A percentile compares a stretch with the other conserved stretches of the same genome.
These are phyloP conservation scores for Xestia rhomboidea DNA, from an alignment of 2,888 invertebrate species.

Conservation along the genomic window DNA sequence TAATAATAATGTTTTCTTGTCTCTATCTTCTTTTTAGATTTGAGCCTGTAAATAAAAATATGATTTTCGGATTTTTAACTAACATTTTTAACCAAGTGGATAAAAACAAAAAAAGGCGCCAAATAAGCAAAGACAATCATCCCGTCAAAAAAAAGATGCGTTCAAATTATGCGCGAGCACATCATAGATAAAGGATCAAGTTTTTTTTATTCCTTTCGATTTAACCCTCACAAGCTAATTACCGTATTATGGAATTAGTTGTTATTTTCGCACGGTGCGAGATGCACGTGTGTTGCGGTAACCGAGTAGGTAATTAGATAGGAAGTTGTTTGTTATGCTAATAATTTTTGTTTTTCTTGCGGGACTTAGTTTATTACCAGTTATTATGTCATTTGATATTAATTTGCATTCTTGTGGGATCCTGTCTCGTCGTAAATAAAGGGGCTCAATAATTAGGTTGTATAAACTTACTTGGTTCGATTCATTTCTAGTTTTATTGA, in stretches of 20 bases:
- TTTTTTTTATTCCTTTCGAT: slow-evolving; percentile 69
- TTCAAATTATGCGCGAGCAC: slow-evolving; percentile 71
- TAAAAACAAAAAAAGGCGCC: not conserved
- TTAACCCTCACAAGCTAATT: slow-evolving; percentile 79
- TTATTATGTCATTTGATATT: slow-evolving; percentile 61
- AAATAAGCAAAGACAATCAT: slow-evolving; percentile 38
- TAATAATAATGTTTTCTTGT: not conserved
- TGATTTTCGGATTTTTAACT: not conserved
- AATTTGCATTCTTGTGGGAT: slow-evolving; percentile 41
- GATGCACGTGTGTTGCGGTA: slow-evolving; percentile 78
- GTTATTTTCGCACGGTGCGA: slow-evolving; percentile 83
- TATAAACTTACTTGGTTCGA: not conserved
- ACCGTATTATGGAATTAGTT: slow-evolving; percentile 82
- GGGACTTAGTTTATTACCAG: slow-evolving; percentile 60
- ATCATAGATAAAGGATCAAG: slow-evolving; percentile 71
- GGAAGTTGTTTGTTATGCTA: slow-evolving; percentile 72
- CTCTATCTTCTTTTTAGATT: not conserved
- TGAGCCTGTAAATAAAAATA: too few relatives aligned
- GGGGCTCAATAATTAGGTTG: not conserved
- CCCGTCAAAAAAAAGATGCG: slow-evolving; percentile 64
- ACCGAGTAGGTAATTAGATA: slow-evolving; percentile 80
- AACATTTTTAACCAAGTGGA: too few relatives aligned
- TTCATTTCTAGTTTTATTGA: not conserved
- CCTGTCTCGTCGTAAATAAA: not conserved
- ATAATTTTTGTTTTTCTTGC: slow-evolving; percentile 51